Evolutionary conservation across 2,888 invertebrate genomes (phyloP).

Genomic region (Drosophila stalkeri): DNA sequence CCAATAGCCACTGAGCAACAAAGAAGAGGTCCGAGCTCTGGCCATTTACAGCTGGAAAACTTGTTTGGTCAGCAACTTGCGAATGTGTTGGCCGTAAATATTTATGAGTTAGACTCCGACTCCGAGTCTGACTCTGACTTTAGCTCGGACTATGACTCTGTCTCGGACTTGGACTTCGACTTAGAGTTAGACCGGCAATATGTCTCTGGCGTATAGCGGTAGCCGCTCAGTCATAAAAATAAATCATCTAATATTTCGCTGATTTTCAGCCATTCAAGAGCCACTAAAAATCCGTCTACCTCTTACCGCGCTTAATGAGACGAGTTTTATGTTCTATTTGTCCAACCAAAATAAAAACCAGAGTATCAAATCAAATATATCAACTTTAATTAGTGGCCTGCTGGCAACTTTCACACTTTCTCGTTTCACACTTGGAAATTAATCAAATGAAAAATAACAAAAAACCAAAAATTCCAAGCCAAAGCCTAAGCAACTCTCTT

Average conservation of each 20-base stretch:
- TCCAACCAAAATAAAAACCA: slow-evolving; percentile 34
- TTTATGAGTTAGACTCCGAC: slow-evolving; percentile 60
- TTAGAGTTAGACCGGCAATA: slow-evolving; percentile 35
- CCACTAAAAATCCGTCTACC: slow-evolving; percentile 57
- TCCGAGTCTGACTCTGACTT: slow-evolving; percentile 20
- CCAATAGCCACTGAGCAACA: slow-evolving; percentile 24
- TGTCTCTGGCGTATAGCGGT: slow-evolving; percentile 55
- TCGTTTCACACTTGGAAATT: slow-evolving; percentile 70
- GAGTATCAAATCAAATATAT: slow-evolving; percentile 61
- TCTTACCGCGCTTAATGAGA: slow-evolving; percentile 55
- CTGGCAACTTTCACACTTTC: slow-evolving; percentile 74
- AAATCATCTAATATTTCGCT: slow-evolving; percentile 68
- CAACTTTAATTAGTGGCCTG: slow-evolving; percentile 65
- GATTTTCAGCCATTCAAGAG: slow-evolving; percentile 60
- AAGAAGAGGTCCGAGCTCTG: slow-evolving; percentile 25
- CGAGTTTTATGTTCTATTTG: slow-evolving; percentile 68
- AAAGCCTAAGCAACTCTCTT: slow-evolving; percentile 11
- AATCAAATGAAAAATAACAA: slow-evolving; percentile 41
- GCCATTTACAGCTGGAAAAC: slow-evolving; percentile 66
- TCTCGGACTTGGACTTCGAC: slow-evolving; percentile 14
- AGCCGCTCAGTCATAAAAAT: slow-evolving; percentile 53
- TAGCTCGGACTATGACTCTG: neutral
- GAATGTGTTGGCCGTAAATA: slow-evolving; percentile 67
- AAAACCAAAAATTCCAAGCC: slow-evolving; percentile 22
- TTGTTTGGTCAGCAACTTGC: slow-evolving; percentile 60